Percentiles rank a stretch among this genome's conserved stretches.
Evolutionary conservation across 2,888 invertebrate genomes (phyloP).

Genomic region (Petrophora chlorosata): DNA sequence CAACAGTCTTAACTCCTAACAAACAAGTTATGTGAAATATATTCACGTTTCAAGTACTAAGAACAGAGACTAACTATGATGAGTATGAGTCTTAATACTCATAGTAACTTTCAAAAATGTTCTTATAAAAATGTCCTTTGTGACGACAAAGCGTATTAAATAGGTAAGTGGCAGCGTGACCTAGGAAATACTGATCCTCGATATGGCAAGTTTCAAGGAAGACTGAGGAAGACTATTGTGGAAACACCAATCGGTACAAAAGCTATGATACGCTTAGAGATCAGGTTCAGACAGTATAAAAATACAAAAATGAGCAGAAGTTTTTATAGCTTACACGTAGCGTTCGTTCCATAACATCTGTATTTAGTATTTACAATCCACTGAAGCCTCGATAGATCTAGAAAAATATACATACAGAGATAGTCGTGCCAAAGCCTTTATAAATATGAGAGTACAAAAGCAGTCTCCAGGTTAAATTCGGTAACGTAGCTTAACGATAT

Average conservation of each 20-base stretch:
- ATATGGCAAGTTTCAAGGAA: conserved; percentile 54
- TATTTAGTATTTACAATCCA: conserved; percentile 69
- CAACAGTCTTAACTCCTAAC: conserved; percentile 71
- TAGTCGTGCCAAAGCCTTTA: conserved; percentile 76
- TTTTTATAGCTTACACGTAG: conserved; percentile 50
- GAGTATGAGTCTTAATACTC: conserved; percentile 21
- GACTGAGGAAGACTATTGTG: conserved; percentile 75
- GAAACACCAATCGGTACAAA: conserved; percentile 34
- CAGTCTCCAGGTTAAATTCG: conserved; percentile 85
- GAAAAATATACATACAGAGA: conserved; percentile 75
- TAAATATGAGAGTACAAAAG: conserved; percentile 83
- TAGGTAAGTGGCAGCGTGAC: conserved; percentile 24
- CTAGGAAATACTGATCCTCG: conserved; percentile 29
- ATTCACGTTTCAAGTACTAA: conserved; percentile 11
- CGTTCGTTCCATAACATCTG: conserved; percentile 54
- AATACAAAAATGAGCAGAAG: conserved; percentile 77
- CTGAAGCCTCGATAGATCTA: conserved; percentile 67
- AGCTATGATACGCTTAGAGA: conserved; percentile 39
- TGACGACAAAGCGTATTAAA: conserved; percentile 19
- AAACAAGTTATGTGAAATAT: conserved; percentile 33
- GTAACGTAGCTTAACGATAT: conserved; percentile 81
- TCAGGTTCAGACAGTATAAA: conserved; percentile 66
- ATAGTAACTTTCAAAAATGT: conserved; percentile 12
- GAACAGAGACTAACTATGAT: too few species aligned
- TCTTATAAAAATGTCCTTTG: conserved; percentile 15